Conservation (phyloP, 2,888 invertebrate species). For the Pheosia gnoma region DNA sequence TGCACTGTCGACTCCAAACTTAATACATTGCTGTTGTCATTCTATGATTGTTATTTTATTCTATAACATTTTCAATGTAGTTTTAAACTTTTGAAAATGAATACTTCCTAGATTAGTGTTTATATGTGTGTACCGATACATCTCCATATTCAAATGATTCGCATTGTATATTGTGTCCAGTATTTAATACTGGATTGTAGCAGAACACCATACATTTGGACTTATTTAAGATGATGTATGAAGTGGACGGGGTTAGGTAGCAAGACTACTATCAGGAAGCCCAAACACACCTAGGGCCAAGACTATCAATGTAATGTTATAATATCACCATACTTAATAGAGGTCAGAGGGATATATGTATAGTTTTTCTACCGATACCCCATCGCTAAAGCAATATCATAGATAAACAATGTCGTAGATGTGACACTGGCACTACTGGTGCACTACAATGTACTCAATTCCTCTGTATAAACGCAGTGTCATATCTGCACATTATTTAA, state of each 20-base stretch:
- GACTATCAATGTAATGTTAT: no score
- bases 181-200: slow-evolving; percentile 9
- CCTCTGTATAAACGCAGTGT: no score
- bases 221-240: background rate
- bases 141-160: background rate
- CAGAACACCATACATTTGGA: background rate
- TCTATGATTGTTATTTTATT: slow-evolving; percentile 9
- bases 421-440: no score
- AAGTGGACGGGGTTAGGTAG: background rate
- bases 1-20: background rate
- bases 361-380: background rate
- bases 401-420: background rate
- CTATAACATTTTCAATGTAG: slow-evolving; percentile 14
- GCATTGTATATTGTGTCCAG: slow-evolving; percentile 9
- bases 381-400: background rate
- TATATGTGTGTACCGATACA: background rate
- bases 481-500: no score
- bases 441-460: no score
- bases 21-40: background rate
- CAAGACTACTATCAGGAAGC: background rate
- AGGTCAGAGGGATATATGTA: no score
- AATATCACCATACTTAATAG: no score
- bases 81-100: background rate
- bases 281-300: no score
- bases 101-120: slow-evolving; percentile 1